Conservation (phyloP, 2,888 invertebrate genomes). For the Belgica antarctica region DNA sequence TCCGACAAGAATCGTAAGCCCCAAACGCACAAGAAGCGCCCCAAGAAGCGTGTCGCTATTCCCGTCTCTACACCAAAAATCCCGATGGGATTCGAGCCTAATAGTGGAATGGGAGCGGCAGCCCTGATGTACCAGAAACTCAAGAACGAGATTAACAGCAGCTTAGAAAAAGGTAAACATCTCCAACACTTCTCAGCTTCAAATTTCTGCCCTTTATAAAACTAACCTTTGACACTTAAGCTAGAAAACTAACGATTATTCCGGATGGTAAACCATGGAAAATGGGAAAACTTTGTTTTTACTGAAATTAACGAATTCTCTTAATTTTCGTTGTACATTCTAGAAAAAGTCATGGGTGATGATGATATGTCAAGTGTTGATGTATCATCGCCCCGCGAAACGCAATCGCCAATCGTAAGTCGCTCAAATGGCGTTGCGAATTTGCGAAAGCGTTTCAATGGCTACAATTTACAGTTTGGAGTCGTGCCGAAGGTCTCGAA, state of each 20-base stretch:
- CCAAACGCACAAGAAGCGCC: constrained; percentile 64
- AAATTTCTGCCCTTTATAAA: background rate
- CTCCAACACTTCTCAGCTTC: background rate
- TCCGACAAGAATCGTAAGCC: constrained; percentile 64
- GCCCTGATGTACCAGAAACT: constrained; percentile 56
- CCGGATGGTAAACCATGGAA: background rate
- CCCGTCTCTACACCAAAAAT: constrained; percentile 84
- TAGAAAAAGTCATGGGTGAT: constrained; percentile 50
- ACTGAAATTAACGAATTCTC: background rate
- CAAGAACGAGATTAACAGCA: constrained; percentile 47
- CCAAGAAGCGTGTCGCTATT: constrained; percentile 73
- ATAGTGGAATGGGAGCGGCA: constrained; percentile 53
- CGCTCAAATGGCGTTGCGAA: constrained; percentile 36
- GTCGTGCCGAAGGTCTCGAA: constrained; percentile 58
- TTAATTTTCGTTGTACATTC: constrained; percentile 53
- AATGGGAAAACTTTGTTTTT: background rate
- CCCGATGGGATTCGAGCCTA: constrained; percentile 60
- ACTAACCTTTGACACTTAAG: constrained; percentile 20
- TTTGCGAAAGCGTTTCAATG: constrained; percentile 42
- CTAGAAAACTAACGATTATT: constrained; percentile 11
- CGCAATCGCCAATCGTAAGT: constrained; percentile 63
- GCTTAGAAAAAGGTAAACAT: constrained; percentile 50
- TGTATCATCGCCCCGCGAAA: constrained; percentile 65
- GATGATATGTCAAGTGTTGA: constrained; percentile 55
- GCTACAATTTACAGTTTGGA: constrained; percentile 53